These are phyloP conservation scores for Adelosebastes latens DNA, from an alignment of 2,797 vertebrate genomes.

Conservation along the genomic window DNA sequence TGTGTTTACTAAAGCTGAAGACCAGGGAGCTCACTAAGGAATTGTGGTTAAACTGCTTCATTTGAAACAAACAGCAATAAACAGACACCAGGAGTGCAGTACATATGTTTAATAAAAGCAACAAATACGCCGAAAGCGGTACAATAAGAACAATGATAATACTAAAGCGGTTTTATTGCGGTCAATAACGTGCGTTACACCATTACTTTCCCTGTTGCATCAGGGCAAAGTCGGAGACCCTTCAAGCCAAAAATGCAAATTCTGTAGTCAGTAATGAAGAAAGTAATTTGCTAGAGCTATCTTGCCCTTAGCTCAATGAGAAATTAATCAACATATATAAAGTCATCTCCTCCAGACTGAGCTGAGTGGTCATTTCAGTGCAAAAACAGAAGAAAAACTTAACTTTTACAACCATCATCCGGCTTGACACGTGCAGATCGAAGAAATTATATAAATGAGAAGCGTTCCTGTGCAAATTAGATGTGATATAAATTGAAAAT, in stretches of 20 bases:
- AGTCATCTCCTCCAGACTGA: constrained; percentile 16
- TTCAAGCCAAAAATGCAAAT: constrained; percentile 19
- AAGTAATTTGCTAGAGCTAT: neutral
- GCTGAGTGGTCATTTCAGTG: constrained; percentile 1
- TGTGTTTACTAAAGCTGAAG: constrained; percentile 14
- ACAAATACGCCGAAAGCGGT: neutral
- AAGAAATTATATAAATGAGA: constrained; percentile 9
- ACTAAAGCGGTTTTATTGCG: neutral
- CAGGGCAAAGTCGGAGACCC: constrained; percentile 4
- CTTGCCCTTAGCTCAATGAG: neutral
- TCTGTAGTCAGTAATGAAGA: neutral
- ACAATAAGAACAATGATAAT: neutral
- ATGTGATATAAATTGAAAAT: neutral
- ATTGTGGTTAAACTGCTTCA: neutral
- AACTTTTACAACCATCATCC: neutral
- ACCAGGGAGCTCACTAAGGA: neutral
- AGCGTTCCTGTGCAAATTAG: neutral
- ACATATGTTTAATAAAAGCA: neutral
- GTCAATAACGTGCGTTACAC: neutral
- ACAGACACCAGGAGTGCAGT: neutral
- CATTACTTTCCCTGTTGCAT: constrained; percentile 14
- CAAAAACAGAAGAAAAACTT: neutral
- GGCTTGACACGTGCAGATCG: neutral
- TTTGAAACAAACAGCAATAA: constrained; percentile 20
- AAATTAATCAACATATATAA: constrained; percentile 25